phyloP scores from a whole-genome alignment of 1,140 invertebrate genomes.

The Globodera ellingtonae region DNA sequence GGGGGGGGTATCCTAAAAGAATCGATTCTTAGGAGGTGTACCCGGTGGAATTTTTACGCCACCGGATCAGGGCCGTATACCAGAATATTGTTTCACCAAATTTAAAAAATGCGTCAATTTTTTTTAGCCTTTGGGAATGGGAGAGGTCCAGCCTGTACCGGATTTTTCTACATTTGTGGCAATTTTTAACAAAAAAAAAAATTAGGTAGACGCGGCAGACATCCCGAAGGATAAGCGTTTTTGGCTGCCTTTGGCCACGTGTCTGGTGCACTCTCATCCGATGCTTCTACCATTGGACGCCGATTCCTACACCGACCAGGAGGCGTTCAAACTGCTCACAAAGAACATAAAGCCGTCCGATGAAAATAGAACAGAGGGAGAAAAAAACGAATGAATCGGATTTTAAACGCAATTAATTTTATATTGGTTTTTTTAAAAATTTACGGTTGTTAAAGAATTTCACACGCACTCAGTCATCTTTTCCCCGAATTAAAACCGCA shows the following conservation, averaged over 20 bases:
- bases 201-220: constrained; percentile 35
- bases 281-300: constrained; percentile 57
- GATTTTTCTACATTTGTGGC: background rate
- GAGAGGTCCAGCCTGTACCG: too few relatives aligned
- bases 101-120: background rate
- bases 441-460: too few relatives aligned
- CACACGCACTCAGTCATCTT: too few relatives aligned
- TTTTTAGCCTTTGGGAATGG: constrained; percentile 17
- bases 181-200: background rate
- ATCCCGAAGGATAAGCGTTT: constrained; percentile 45
- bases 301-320: constrained; percentile 47
- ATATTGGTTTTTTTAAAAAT: too few relatives aligned
- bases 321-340: constrained; percentile 54
- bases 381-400: constrained; percentile 30
- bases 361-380: background rate
- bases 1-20: too few relatives aligned
- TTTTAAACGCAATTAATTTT: too few relatives aligned
- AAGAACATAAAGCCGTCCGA: constrained; percentile 23
- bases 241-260: constrained; percentile 58
- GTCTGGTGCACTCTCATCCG: constrained; percentile 51
- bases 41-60: too few relatives aligned
- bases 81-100: background rate
- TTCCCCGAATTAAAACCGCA: too few relatives aligned
- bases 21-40: too few relatives aligned
- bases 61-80: too few relatives aligned